Evolutionary conservation across 1,140 invertebrate genomes (phyloP), one percentile per base, ranked within the genome.

Genomic region (Branchinecta lynchi): DNA sequence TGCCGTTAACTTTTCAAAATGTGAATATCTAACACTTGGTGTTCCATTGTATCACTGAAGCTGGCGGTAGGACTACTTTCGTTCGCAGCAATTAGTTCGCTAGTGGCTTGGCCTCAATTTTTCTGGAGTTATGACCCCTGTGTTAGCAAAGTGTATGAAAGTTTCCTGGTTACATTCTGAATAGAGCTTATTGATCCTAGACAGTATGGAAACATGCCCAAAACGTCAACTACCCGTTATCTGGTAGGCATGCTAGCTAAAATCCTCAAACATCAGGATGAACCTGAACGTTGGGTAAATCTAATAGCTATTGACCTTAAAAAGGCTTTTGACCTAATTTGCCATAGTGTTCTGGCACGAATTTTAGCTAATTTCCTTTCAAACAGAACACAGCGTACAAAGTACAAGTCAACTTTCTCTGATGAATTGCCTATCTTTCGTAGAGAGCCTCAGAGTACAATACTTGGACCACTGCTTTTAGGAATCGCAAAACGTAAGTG

Each of bases 101-200:
- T 32, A 32, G 32, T 32, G 32, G 32, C 32, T 32, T 32, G 32
- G 32, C 32, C 5, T 32, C 32, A 32, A 32, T n/a, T n/a, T n/a
- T n/a, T n/a, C n/a, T n/a, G n/a, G n/a, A n/a, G n/a, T n/a, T n/a
- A 51, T 51, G n/a, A 51, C 46, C 46, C 46, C 46, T 51, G 46
- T 51, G 46, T 51, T 51, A 51, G 46, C 46, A 51, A 51, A 51
- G 46, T 51, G 9, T 51, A 51, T 51, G 46, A 51, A n/a, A 51
- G 46, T 51, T 51, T 51, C n/a, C n/a, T 51, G 9, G 46, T 9
- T 51, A n/a, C 9, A 9, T 51, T n/a, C n/a, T 51, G 46, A 9
- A 51, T 51, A 51, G n/a, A 51, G 46, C 9, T 9, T 9, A 9
- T 9, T 9, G 46, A 51, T 51, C 46, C 46, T 51, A 51, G 46